Base-by-base conservation (phyloP, 2,113 vertebrate genomes). In the Tylochromis polylepis region DNA sequence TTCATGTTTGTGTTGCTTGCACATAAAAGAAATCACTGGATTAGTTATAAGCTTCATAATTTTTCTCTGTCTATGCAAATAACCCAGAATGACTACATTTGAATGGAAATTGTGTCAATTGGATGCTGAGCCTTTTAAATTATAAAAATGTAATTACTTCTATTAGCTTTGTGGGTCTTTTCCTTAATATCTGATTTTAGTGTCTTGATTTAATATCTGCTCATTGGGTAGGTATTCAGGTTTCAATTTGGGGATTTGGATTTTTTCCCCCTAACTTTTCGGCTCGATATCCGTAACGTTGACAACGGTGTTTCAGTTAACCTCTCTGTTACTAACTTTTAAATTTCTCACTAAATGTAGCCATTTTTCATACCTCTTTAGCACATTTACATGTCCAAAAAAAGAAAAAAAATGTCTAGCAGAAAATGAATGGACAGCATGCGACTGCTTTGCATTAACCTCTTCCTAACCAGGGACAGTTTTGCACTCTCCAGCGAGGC, bases 351-450 rank as follows among this genome's bases (percentile, higher is more conserved):
- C 36, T 9, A 67, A 67, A 41, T 15, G 36, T 34, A 2, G 36
- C 62, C 11, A 67, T 15, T 67, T 67, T 67, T 67, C 36, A 15
- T 67, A 41, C 62, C 36, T 38, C 34, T 67, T 38, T 41, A 41
- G 9, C 38, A 41, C 38, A 41, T 41, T 41, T 41, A 41, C 11
- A 10, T 41, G 9, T 41, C 38, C 38, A 11, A 67, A 67, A n/a
- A n/a, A n/a, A n/a, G n/a, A n/a, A n/a, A n/a, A n/a, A n/a, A 15
- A 24, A 38, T 4, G 60, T 0, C 18, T 8, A 65, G 60, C 18
- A 38, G 31, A 8, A 65, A 38, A 12, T 0, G 3, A 41, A 67
- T 24, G 7, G 7, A 41, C 2, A 2, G 0, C 5, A 0, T 67
- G 36, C 38, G 22, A 70, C 62, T 43, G 12, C 36, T 43, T 24